These are phyloP conservation scores for Elysia crispata DNA, from an alignment of 2,888 invertebrate genomes.

Conservation along the genomic window DNA sequence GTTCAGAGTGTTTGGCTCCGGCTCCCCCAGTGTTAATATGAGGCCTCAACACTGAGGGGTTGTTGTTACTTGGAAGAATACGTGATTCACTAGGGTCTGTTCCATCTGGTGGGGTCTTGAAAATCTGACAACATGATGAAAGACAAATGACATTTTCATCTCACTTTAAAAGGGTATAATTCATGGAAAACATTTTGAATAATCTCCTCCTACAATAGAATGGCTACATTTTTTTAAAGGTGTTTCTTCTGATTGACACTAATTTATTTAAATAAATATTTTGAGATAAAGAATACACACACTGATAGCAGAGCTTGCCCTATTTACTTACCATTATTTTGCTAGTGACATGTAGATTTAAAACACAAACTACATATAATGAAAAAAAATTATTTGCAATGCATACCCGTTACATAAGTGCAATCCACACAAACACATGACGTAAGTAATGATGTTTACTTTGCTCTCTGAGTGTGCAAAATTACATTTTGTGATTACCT, in stretches of 20 bases:
- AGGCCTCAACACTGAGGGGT: background rate
- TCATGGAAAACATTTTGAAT: background rate
- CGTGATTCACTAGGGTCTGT: conserved; percentile 59
- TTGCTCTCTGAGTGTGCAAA: background rate
- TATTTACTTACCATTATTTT: too few relatives aligned
- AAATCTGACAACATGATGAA: conserved; percentile 62
- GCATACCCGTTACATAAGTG: too few relatives aligned
- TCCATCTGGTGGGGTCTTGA: conserved; percentile 70
- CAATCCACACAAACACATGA: too few relatives aligned
- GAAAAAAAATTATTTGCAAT: too few relatives aligned
- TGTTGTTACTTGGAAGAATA: conserved; percentile 52
- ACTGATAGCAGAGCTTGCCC: too few relatives aligned
- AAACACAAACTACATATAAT: too few relatives aligned
- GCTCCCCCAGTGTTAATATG: conserved; percentile 1
- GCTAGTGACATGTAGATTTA: too few relatives aligned
- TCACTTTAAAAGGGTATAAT: too few relatives aligned
- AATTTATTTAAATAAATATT: too few relatives aligned
- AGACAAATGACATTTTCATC: background rate
- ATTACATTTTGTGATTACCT: conserved; percentile 55
- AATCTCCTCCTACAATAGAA: background rate
- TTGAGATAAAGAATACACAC: too few relatives aligned
- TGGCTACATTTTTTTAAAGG: background rate
- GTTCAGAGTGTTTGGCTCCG: conserved; percentile 45
- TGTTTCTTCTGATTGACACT: too few relatives aligned
- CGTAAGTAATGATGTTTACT: background rate